Base-by-base conservation (phyloP, 1,140 invertebrate genomes). In the Adoxophyes honmai region DNA sequence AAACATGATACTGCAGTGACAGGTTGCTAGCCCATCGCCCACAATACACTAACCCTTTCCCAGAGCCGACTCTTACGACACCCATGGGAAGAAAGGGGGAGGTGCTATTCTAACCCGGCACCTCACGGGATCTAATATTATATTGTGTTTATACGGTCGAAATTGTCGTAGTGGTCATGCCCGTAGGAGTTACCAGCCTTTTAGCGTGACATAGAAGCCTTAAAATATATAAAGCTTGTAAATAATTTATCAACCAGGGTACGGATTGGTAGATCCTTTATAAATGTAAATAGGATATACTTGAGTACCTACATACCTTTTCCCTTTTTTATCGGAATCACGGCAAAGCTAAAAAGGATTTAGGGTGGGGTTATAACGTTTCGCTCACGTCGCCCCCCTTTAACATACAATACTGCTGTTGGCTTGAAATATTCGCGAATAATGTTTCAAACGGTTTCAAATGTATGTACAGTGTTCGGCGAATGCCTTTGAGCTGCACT, bases 291-390 rank as follows among this genome's bases (percentile, higher is more conserved):
- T 28, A 28, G 21, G 21, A 28, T 28, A 28, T 33, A 48, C 18
- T 48, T n/a, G n/a, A 48, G 18, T 28, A 15, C 28, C n/a, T 48
- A 48, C 42, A 1, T 21, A 48, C 42, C 42, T 48, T 48, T 48
- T 48, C 42, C 42, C 28, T 48, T 44, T 48, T 48, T 21, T 48
- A 48, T 48, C 42, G 42, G n/a, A 48, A 18, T 28, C 42, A 48
- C 42, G n/a, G 42, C 21, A 48, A 48, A 28, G 42, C 42, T 48
- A 13, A 48, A 48, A 48, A 48, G 42, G 42, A 28, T 48, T 28
- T 48, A 48, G 18, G 42, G 42, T 33, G 10, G 42, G n/a, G 42
- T 48, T 48, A 48, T 48, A 48, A 48, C 28, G 42, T 48, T 48
- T 48, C 28, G 18, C 42, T 33, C 42, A 48, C 42, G 14, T n/a